These are phyloP conservation scores for Tuta absoluta DNA, from an alignment of 2,888 invertebrate species.

Conservation along the genomic window DNA sequence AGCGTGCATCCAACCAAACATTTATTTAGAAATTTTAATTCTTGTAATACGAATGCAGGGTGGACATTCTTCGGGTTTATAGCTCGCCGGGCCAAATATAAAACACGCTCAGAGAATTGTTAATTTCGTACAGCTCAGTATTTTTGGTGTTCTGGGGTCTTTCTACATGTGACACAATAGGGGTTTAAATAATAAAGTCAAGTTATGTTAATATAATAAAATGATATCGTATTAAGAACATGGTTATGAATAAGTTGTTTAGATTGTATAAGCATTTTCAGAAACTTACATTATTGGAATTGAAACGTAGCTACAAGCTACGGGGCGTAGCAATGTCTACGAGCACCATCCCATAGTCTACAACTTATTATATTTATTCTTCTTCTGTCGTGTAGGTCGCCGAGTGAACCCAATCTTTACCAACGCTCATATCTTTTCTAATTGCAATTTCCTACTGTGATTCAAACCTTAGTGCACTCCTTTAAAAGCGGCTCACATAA, in stretches of 20 bases:
- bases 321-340: slow-evolving; percentile 6
- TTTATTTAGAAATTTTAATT: slow-evolving; percentile 29
- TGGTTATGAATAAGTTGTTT: too few relatives aligned
- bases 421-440: not conserved
- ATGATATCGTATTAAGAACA: too few relatives aligned
- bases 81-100: slow-evolving; percentile 61
- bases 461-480: slow-evolving; percentile 52
- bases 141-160: slow-evolving; percentile 66
- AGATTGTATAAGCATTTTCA: too few relatives aligned
- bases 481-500: slow-evolving; percentile 57
- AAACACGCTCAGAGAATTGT: slow-evolving; percentile 73
- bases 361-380: not conserved
- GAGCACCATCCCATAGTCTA: not conserved
- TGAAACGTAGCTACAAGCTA: not conserved
- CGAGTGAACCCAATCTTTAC: too few relatives aligned
- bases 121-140: slow-evolving; percentile 69
- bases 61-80: slow-evolving; percentile 57
- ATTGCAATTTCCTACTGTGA: slow-evolving; percentile 42
- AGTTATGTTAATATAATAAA: not conserved
- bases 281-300: not conserved
- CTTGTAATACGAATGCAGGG: slow-evolving; percentile 50
- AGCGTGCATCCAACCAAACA: slow-evolving; percentile 17
- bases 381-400: too few relatives aligned
- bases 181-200: slow-evolving; percentile 24
- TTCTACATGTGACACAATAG: slow-evolving; percentile 45